Conservation (phyloP, 2,113 vertebrate genomes). For the Strix aluco region DNA sequence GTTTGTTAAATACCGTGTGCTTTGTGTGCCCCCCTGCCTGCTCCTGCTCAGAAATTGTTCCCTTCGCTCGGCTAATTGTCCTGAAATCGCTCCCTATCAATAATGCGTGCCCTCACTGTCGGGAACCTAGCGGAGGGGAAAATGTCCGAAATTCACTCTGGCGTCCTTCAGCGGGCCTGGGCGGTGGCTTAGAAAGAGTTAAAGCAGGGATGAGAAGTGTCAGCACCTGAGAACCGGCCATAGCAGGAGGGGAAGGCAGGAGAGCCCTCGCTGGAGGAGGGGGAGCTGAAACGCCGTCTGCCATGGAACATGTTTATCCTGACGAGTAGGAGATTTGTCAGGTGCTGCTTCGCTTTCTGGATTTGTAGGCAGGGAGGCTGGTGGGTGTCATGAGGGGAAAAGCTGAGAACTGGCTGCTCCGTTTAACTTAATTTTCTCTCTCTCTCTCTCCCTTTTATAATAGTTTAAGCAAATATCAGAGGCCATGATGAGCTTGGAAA, state of each 20-base stretch:
- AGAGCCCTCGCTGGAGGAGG: background rate
- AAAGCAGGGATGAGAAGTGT: background rate
- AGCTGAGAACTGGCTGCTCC: slow-evolving; percentile 32
- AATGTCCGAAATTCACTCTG: too few relatives aligned
- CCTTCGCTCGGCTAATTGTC: background rate
- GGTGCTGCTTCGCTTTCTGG: background rate
- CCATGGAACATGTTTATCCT: slow-evolving; percentile 23
- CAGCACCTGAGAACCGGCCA: background rate
- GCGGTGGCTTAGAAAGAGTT: background rate
- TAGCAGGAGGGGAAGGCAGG: background rate
- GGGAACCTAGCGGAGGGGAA: background rate
- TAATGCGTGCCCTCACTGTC: background rate
- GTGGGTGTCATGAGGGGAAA: background rate
- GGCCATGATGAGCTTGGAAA: background rate
- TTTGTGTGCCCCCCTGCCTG: background rate
- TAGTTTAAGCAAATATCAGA: slow-evolving; percentile 21
- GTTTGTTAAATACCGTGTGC: background rate
- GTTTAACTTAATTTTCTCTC: background rate
- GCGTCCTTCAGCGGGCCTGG: background rate
- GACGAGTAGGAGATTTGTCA: background rate
- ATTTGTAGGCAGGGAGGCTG: background rate
- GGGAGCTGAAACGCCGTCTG: background rate
- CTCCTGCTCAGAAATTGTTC: background rate
- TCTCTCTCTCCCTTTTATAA: background rate
- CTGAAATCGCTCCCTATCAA: background rate